Conservation (phyloP, 37 sponge, comb jelly and placozoan species). For the Theonella swinhoei region DNA sequence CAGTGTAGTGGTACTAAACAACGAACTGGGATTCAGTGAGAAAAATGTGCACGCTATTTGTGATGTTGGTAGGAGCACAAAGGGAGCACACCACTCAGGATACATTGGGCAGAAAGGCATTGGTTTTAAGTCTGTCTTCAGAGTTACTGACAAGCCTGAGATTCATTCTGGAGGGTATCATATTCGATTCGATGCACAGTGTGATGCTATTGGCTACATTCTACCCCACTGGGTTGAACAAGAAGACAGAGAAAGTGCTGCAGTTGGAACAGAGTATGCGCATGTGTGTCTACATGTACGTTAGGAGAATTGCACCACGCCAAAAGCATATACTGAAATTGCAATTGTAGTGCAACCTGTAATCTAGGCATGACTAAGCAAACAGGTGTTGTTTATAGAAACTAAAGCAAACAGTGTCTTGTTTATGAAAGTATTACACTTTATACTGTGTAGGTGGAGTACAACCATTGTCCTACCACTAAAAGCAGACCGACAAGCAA, state of each 20-base stretch:
- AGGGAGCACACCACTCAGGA: constrained; percentile 50
- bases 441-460: constrained; percentile 47
- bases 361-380: too few relatives aligned
- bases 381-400: too few relatives aligned
- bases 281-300: too few relatives aligned
- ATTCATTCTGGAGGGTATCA: constrained; percentile 67
- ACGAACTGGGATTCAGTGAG: constrained; percentile 69
- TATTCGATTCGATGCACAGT: constrained; percentile 53
- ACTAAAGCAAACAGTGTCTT: too few relatives aligned
- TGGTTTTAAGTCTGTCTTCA: constrained; percentile 78
- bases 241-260: not conserved
- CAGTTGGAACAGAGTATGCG: not conserved
- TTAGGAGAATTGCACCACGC: too few relatives aligned
- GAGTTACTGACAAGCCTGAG: constrained; percentile 61
- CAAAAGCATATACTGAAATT: too few relatives aligned
- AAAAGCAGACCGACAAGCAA: constrained; percentile 26
- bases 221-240: constrained; percentile 62
- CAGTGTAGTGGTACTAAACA: constrained; percentile 52
- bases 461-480: constrained; percentile 63
- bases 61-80: constrained; percentile 72
- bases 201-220: constrained; percentile 72
- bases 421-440: too few relatives aligned
- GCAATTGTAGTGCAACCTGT: too few relatives aligned
- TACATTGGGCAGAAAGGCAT: constrained; percentile 82
- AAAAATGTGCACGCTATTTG: constrained; percentile 69